Evolutionary conservation across 2,113 vertebrate species (phyloP).

Genomic region (Perca schrenkii): DNA sequence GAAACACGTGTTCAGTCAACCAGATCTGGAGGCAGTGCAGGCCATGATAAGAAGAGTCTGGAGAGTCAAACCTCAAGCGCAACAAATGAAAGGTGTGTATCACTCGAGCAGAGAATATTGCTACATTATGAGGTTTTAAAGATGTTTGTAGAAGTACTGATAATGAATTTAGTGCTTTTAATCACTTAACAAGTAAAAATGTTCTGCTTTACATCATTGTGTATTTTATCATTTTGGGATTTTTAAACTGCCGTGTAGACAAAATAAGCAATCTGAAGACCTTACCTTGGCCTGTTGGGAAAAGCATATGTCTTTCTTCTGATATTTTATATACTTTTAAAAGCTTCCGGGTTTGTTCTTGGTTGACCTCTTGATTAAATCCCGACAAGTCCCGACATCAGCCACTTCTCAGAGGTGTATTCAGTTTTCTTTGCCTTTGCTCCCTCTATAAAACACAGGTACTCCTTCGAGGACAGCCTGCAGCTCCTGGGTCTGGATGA

Average conservation of each 20-base stretch:
- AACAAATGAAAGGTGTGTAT: conserved; percentile 67
- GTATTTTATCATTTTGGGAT: neutral
- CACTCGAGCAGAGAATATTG: neutral
- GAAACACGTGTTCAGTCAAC: conserved; percentile 27
- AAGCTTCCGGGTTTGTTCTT: neutral
- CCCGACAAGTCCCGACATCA: neutral
- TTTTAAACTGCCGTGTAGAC: too few relatives aligned
- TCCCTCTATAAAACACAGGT: conserved; percentile 39
- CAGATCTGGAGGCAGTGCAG: conserved; percentile 31
- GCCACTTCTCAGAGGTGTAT: neutral
- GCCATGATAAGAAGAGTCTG: conserved; percentile 2
- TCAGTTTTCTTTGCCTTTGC: neutral
- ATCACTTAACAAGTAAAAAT: neutral
- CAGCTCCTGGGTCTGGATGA: conserved; percentile 77
- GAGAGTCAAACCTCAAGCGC: conserved; percentile 34
- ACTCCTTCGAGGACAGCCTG: conserved; percentile 58
- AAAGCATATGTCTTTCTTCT: neutral
- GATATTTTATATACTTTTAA: neutral
- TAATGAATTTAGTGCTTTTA: neutral
- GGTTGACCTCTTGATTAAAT: neutral
- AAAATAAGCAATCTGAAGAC: neutral
- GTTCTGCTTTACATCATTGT: neutral
- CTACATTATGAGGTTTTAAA: neutral
- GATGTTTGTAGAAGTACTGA: neutral
- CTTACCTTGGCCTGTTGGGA: neutral